Percentiles rank a stretch among this genome's conserved stretches.
phyloP scores from a whole-genome alignment of 2,888 invertebrate genomes.

The Disparrhopalites patrizii region DNA sequence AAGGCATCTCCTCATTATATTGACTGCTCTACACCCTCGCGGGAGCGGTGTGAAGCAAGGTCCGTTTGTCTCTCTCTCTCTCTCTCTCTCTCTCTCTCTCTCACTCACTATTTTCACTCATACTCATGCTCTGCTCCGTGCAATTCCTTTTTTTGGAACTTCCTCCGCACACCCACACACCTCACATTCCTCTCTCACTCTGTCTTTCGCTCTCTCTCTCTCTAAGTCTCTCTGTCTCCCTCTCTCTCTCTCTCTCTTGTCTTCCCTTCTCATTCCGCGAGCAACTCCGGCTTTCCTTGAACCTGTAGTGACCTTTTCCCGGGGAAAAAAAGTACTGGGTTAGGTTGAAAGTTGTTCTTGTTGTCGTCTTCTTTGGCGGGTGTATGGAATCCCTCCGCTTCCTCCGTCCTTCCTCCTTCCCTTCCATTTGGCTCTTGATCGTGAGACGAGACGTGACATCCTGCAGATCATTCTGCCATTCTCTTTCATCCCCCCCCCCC shows the following conservation, averaged over 20 bases:
- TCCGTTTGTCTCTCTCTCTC: too few species aligned
- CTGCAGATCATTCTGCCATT: too few species aligned
- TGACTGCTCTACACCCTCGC: too few species aligned
- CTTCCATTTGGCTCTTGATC: too few species aligned
- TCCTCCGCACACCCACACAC: neutral
- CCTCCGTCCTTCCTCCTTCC: too few species aligned
- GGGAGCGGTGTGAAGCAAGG: too few species aligned
- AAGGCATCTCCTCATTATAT: too few species aligned
- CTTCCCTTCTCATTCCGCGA: neutral
- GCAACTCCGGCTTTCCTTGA: neutral
- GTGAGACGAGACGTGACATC: too few species aligned
- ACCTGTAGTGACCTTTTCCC: neutral
- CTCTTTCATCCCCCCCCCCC: too few species aligned
- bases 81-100: slow-evolving; percentile 13
- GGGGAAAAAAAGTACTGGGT: neutral
- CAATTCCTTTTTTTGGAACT: neutral
- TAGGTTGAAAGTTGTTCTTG: neutral
- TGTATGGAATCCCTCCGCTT: too few species aligned
- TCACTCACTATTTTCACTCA: neutral
- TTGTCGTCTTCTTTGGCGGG: too few species aligned
- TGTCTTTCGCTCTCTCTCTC: neutral
- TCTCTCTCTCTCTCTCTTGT: neutral
- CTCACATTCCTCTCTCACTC: neutral
- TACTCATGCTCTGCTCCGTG: neutral
- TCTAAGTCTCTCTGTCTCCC: slow-evolving; percentile 7